These are phyloP conservation scores for Drosophila quinaria DNA, from an alignment of 2,888 invertebrate genomes.

Conservation along the genomic window DNA sequence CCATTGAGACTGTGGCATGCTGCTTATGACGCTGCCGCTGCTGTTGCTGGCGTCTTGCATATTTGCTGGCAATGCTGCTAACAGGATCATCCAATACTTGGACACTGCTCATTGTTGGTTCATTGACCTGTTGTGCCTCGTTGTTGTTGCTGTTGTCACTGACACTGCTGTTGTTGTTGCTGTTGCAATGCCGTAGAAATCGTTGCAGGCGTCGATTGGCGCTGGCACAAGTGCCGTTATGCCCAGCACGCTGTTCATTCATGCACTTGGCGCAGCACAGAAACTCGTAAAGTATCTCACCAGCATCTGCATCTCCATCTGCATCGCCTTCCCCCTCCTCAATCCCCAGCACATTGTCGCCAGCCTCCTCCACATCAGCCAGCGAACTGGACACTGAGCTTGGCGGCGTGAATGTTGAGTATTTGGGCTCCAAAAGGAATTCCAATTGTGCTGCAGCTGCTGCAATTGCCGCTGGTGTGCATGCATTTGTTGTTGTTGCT, in stretches of 20 bases:
- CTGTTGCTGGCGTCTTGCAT: constrained; percentile 78
- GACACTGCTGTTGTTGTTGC: constrained; percentile 29
- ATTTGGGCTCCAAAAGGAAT: constrained; percentile 83
- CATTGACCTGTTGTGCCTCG: constrained; percentile 59
- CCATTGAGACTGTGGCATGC: constrained; percentile 69
- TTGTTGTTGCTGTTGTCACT: constrained; percentile 13
- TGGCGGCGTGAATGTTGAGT: constrained; percentile 72
- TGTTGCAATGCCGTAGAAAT: constrained; percentile 72
- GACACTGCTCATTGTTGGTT: constrained; percentile 35
- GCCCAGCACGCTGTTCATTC: constrained; percentile 76
- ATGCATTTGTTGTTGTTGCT: constrained; percentile 21
- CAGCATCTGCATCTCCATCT: background rate
- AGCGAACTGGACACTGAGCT: constrained; percentile 32
- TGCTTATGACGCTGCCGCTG: constrained; percentile 64
- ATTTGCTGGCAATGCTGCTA: constrained; percentile 84
- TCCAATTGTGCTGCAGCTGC: constrained; percentile 63
- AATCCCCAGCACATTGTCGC: background rate
- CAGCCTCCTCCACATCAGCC: constrained; percentile 25
- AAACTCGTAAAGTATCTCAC: constrained; percentile 85
- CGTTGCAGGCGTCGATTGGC: constrained; percentile 68
- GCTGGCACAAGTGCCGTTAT: constrained; percentile 48
- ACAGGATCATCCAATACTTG: constrained; percentile 77
- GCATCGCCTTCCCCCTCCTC: background rate
- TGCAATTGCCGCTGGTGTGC: constrained; percentile 53
- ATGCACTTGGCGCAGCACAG: constrained; percentile 86